Percentiles rank a stretch among this genome's conserved stretches.
These are phyloP conservation scores for Hipposideros larvatus DNA, from an alignment of 2,797 vertebrate genomes.

Conservation along the genomic window DNA sequence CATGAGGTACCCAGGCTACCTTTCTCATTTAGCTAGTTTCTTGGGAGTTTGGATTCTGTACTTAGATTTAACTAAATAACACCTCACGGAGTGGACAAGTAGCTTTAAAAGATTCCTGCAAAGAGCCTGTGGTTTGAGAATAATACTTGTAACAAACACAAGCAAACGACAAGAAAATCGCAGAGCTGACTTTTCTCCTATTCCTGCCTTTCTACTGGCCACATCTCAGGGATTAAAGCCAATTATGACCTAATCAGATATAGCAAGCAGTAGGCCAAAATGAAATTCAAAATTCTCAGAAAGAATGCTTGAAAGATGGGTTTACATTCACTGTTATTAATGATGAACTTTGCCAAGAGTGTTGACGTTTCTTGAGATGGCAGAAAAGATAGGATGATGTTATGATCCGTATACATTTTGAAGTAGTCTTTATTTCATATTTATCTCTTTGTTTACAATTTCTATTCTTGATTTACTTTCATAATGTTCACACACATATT, in stretches of 20 bases:
- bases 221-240: constrained; percentile 28
- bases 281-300: background rate
- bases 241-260: constrained; percentile 29
- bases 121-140: constrained; percentile 7
- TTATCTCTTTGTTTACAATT: constrained; percentile 3
- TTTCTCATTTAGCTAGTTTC: background rate
- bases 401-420: background rate
- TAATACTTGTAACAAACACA: background rate
- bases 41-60: background rate
- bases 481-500: background rate
- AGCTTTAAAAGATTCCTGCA: constrained; percentile 46
- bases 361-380: background rate
- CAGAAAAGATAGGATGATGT: background rate
- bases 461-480: constrained; percentile 48
- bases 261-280: background rate
- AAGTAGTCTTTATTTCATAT: background rate
- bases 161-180: background rate
- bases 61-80: constrained; percentile 22
- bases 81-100: background rate
- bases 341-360: background rate
- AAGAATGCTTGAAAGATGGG: background rate
- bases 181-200: background rate
- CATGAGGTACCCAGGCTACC: fast-evolving
- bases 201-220: background rate
- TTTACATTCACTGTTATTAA: background rate